Evolutionary conservation across 2,797 vertebrate species (phyloP), one percentile per base, ranked within the genome.

Genomic region (Eleutherodactylus coqui): DNA sequence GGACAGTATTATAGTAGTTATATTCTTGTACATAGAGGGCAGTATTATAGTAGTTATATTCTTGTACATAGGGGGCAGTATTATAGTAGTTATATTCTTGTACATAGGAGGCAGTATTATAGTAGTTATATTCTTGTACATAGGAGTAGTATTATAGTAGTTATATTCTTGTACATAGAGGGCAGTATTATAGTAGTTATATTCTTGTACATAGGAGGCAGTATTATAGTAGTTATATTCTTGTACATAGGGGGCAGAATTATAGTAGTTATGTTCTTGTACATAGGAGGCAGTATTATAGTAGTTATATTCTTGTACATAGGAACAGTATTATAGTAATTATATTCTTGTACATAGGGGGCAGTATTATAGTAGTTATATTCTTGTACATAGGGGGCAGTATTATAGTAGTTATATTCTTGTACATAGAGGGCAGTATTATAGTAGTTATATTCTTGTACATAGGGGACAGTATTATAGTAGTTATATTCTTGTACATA

Each of bases 41-140:
- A 64, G 29, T 64, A 64, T 64, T 64, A 64, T 64, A 34, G 62
- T 64, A 64, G 29, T 64, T 32, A 64, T 64, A 64, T 64, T 64
- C 62, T 34, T 64, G 62, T 64, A 64, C 16, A 64, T 64, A 64
- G 62, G 29, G n/a, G 8, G 29, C 27, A 64, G 62, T 34, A 64
- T 64, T 64, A 64, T 64, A 64, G 62, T 64, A 64, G 62, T 34
- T 64, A 64, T 64, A 34, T 34, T 64, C 62, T 64, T 34, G 62
- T 64, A 64, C 24, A 64, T 64, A 64, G 62, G 62, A 2, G n/a
- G 27, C 29, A 64, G 62, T 64, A 64, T 64, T 64, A 64, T 64
- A 64, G 29, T 34, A 64, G 29, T 64, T 64, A 64, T 64, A 64
- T 32, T 64, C 29, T 64, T 64, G 29, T 64, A 64, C 16, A 64